Evolutionary conservation across 2,113 vertebrate genomes (phyloP), one percentile per base, ranked within the genome.

Genomic region (Embiotoca jacksoni): DNA sequence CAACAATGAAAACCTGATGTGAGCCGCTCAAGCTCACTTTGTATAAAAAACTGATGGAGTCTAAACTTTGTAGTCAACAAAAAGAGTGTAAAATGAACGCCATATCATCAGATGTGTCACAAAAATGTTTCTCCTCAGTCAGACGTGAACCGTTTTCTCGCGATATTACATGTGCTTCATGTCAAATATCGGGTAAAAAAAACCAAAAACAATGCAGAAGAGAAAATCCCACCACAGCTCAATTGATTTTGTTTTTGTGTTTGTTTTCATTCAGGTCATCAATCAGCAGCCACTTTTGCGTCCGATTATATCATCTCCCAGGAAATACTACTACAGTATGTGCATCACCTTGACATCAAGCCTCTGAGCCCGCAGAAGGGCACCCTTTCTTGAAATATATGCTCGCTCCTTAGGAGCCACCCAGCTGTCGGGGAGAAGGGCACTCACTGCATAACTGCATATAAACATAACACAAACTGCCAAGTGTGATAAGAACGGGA

Each of bases 381-480:
- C 84, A 77, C 46, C 57, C 78, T 74, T 65, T 62, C 53, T 36
- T 64, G 57, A 90, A 80, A 86, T 84, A 83, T 66, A 72, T 32
- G 80, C 71, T 79, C 65, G 39, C 60, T 72, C 58, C 72, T 82
- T 35, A 50, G 67, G 75, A 81, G 55, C 68, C 52, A 61, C 52
- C 76, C 54, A 47, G 80, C 88, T 86, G 88, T 91, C 89, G 84
- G 60, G 9, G 35, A 78, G 83, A 84, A 76, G 85, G 83, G 70
- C 78, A 72, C 58, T 75, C 54, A 77, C 67, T 83, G 85, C 84
- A 81, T 81, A 91, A 89, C 73, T 75, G 82, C 87, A 82, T 86
- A 85, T 83, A 88, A 85, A 91, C 83, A 90, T 66, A 71, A 84
- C 87, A 79, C 78, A 84, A 82, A 89, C 88, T 90, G 89, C 84